These are phyloP conservation scores for Numenius arquata DNA, from an alignment of 2,113 vertebrate species.

Conservation along the genomic window DNA sequence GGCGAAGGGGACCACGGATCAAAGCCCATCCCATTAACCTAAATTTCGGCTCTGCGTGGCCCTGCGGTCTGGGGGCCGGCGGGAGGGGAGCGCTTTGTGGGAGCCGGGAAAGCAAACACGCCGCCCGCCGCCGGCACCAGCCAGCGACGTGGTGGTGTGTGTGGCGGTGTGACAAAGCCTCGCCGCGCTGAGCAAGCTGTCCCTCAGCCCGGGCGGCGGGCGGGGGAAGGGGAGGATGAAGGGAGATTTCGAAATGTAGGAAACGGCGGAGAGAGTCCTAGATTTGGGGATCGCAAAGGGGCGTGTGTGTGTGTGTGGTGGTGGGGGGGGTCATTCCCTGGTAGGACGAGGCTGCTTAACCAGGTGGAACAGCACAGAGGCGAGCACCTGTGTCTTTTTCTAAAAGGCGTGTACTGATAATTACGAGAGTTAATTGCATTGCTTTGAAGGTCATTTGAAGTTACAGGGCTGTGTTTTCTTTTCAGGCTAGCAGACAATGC, in stretches of 20 bases:
- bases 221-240: slow-evolving; percentile 21
- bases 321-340: slow-evolving; percentile 22
- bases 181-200: slow-evolving; percentile 64
- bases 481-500: slow-evolving; percentile 61
- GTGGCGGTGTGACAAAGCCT: slow-evolving; percentile 74
- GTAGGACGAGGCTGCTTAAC: slow-evolving; percentile 37
- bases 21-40: slow-evolving; percentile 58
- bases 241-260: background rate
- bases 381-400: slow-evolving; percentile 71
- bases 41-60: slow-evolving; percentile 33
- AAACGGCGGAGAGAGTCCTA: background rate
- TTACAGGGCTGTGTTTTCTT: slow-evolving; percentile 61
- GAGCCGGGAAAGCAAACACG: background rate
- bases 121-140: slow-evolving; percentile 7
- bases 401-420: slow-evolving; percentile 59
- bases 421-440: slow-evolving; percentile 74
- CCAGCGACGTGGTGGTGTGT: slow-evolving; percentile 44
- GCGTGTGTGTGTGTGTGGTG: no score
- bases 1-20: slow-evolving; percentile 52
- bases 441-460: slow-evolving; percentile 76
- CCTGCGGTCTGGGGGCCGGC: background rate
- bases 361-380: slow-evolving; percentile 63
- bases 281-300: background rate
- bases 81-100: slow-evolving; percentile 12
- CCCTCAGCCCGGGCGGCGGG: slow-evolving; percentile 50